These are phyloP conservation scores for Ophonus ardosiacus DNA, from an alignment of 2,888 invertebrate genomes.

Conservation along the genomic window DNA sequence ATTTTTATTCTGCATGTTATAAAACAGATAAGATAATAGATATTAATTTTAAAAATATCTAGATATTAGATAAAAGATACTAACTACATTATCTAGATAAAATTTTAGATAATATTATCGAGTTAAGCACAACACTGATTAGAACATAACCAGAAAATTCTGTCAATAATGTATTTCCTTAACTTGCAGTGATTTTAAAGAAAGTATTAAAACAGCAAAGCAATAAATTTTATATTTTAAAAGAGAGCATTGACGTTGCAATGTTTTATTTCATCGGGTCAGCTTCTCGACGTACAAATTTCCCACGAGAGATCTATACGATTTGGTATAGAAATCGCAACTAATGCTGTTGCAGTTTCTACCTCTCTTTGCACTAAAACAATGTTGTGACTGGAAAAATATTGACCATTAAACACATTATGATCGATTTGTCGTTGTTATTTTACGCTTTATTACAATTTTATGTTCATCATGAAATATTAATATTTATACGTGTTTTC, in stretches of 20 bases:
- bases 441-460: constrained; percentile 6
- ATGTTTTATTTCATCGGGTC: constrained; percentile 45
- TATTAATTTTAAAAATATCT: too few species aligned
- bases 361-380: constrained; percentile 12
- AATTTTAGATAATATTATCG: too few species aligned
- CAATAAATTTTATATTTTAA: constrained; percentile 50
- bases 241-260: constrained; percentile 37
- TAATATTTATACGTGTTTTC: constrained; percentile 29
- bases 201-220: background rate
- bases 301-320: constrained; percentile 43
- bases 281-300: constrained; percentile 40
- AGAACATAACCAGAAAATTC: background rate
- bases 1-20: too few species aligned
- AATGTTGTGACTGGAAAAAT: constrained; percentile 25
- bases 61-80: too few species aligned
- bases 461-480: background rate
- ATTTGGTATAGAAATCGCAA: constrained; percentile 41
- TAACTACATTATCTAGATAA: too few species aligned
- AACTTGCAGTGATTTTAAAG: background rate
- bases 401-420: constrained; percentile 32
- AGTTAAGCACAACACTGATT: too few species aligned
- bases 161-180: background rate
- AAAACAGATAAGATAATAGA: too few species aligned
- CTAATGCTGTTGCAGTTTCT: constrained; percentile 42
- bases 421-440: constrained; percentile 16